Evolutionary conservation across 2,113 vertebrate species (phyloP), one percentile per base, ranked within the genome.

Genomic region (Machaerirhynchus nigripectus): DNA sequence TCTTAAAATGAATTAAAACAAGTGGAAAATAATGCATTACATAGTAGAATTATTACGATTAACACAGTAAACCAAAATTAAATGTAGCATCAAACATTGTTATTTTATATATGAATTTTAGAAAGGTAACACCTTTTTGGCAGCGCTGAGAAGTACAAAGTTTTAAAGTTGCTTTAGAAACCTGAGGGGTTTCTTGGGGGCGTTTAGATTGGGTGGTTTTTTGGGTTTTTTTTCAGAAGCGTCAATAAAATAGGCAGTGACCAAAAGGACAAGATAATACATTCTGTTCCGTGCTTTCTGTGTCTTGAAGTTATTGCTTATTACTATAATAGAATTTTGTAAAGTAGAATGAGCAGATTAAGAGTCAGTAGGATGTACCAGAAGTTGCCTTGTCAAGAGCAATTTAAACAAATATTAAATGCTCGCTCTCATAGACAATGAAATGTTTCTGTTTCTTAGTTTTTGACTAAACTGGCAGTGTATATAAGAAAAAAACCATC

Each of bases 311-410:
- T 84, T 93, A 90, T 40, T 95, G 65, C 84, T 96, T 95, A 91
- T 86, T 88, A 95, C 59, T 87, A 23, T 94, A 97, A 97, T 59
- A 94, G 68, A 92, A 85, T 97, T 97, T 94, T 86, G 44, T 92
- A 92, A 97, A 96, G 57, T 59, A 90, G 92, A 97, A 82, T n/a
- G 88, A 52, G 74, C 84, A 97, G 89, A 88, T 96, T 95, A 97
- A 96, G 91, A 95, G 96, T 74, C 93, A 97, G 94, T 56, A 93
- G 71, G 74, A 91, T 87, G 59, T 77, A 93, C 10, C 94, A 69
- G 56, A 95, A 96, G 55, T 92, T 87, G 92, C 82, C 84, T 64
- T 77, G 92, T 87, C 87, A 96, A 87, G 80, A 97, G 78, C 71
- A 75, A 90, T 95, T 95, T 90, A 95, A 95, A 84, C 63, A 84